These are phyloP conservation scores for Chymomyza fuscimana DNA, from an alignment of 2,888 invertebrate species.

Conservation along the genomic window DNA sequence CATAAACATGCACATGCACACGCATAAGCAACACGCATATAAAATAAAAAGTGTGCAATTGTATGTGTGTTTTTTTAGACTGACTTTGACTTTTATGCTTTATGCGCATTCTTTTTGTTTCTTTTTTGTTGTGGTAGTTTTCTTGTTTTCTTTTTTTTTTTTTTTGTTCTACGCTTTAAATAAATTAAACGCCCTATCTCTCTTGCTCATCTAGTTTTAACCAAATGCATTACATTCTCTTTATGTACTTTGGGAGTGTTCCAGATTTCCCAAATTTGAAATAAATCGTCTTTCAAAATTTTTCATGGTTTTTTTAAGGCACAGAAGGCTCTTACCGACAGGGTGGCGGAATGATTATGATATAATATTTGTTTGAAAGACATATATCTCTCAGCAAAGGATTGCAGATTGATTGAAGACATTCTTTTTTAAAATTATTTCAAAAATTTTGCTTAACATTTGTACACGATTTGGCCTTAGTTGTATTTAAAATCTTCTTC, in stretches of 20 bases:
- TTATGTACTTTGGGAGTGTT: slow-evolving; percentile 10
- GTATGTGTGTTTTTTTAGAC: slow-evolving; percentile 12
- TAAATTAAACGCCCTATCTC: slow-evolving; percentile 39
- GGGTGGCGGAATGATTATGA: too few relatives aligned
- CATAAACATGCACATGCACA: slow-evolving; percentile 25
- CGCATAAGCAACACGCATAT: background rate
- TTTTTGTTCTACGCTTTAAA: slow-evolving; percentile 40
- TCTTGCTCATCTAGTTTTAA: slow-evolving; percentile 17
- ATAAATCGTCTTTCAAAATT: background rate
- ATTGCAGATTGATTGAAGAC: too few relatives aligned
- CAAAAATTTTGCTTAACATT: too few relatives aligned
- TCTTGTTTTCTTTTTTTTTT: background rate
- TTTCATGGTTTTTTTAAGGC: too few relatives aligned
- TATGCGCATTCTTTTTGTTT: slow-evolving; percentile 20
- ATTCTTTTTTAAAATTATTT: too few relatives aligned
- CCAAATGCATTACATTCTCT: slow-evolving; percentile 28
- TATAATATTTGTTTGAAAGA: too few relatives aligned
- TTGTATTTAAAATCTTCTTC: too few relatives aligned
- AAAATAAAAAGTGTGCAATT: background rate
- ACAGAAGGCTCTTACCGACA: too few relatives aligned
- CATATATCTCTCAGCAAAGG: too few relatives aligned
- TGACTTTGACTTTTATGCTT: slow-evolving; percentile 11
- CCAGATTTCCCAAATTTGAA: slow-evolving; percentile 8
- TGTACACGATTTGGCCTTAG: too few relatives aligned
- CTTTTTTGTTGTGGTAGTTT: slow-evolving; percentile 22